These are phyloP conservation scores for Ceratoteleas bidentatus DNA, from an alignment of 1,140 invertebrate species.

Conservation along the genomic window DNA sequence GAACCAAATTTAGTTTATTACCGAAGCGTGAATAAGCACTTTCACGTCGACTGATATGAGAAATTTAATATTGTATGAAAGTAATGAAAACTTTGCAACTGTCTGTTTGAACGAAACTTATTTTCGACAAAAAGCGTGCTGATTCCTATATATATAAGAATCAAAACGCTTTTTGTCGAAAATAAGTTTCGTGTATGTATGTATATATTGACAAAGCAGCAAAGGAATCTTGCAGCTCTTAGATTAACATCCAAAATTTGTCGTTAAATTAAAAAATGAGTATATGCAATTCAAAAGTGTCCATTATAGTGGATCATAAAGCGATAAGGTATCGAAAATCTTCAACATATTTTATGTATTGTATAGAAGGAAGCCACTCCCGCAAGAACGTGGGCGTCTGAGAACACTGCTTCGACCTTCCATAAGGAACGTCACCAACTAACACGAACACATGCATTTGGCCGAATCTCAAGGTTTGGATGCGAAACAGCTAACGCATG, in stretches of 20 bases:
- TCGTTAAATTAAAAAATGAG: constrained; percentile 16
- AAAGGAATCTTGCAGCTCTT: neutral
- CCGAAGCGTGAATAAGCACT: too few relatives aligned
- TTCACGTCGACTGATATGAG: too few relatives aligned
- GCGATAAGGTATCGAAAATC: constrained; percentile 55
- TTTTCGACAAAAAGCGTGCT: too few relatives aligned
- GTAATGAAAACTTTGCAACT: too few relatives aligned
- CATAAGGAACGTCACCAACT: constrained; percentile 40
- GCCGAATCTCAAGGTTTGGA: constrained; percentile 56
- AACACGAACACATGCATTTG: constrained; percentile 48
- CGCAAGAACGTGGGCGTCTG: constrained; percentile 55
- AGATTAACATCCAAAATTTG: neutral
- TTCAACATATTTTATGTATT: constrained; percentile 50
- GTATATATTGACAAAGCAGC: neutral
- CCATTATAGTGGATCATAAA: constrained; percentile 46
- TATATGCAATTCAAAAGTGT: constrained; percentile 16
- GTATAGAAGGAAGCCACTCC: constrained; percentile 60
- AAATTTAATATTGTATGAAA: too few relatives aligned
- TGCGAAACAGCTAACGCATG: constrained; percentile 48
- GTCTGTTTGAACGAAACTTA: too few relatives aligned
- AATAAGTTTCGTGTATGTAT: too few relatives aligned
- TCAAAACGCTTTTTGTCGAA: too few relatives aligned
- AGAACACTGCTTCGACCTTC: constrained; percentile 54
- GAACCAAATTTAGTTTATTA: too few relatives aligned
- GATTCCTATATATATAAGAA: too few relatives aligned